Conservation (phyloP, 2,113 vertebrate species). For the Marmota flaviventris region DNA sequence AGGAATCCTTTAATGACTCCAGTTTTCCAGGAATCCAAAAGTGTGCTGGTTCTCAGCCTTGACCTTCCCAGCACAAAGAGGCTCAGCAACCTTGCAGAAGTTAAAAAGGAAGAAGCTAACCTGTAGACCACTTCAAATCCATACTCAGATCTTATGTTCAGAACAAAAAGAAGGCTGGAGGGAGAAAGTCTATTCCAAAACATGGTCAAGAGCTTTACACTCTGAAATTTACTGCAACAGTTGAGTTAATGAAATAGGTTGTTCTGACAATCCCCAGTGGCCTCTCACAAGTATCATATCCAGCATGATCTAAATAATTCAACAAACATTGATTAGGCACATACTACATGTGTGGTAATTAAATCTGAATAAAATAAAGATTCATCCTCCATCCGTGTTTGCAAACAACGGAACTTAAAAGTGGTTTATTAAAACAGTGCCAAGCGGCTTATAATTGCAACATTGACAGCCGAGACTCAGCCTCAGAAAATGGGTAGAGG, state of each 20-base stretch:
- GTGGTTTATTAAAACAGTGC: neutral
- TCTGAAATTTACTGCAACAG: conserved; percentile 6
- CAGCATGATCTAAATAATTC: conserved; percentile 7
- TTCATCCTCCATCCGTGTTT: neutral
- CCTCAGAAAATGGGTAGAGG: neutral
- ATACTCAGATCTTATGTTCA: neutral
- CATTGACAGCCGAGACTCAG: neutral
- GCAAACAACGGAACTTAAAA: conserved; percentile 17
- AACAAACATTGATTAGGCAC: neutral
- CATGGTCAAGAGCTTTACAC: neutral
- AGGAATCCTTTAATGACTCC: neutral
- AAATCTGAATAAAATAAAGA: conserved; percentile 35
- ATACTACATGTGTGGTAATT: neutral
- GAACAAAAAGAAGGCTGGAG: neutral
- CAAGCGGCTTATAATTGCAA: neutral
- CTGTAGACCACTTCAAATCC: neutral
- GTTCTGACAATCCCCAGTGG: neutral
- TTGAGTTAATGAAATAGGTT: conserved; percentile 27
- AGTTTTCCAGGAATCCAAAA: neutral
- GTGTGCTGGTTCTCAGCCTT: neutral
- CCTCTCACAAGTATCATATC: neutral
- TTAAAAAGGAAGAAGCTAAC: neutral
- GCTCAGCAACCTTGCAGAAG: neutral
- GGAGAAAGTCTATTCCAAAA: neutral
- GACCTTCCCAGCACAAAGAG: neutral